These are phyloP conservation scores for Nephila pilipes DNA, from an alignment of 1,140 invertebrate species.

Conservation along the genomic window DNA sequence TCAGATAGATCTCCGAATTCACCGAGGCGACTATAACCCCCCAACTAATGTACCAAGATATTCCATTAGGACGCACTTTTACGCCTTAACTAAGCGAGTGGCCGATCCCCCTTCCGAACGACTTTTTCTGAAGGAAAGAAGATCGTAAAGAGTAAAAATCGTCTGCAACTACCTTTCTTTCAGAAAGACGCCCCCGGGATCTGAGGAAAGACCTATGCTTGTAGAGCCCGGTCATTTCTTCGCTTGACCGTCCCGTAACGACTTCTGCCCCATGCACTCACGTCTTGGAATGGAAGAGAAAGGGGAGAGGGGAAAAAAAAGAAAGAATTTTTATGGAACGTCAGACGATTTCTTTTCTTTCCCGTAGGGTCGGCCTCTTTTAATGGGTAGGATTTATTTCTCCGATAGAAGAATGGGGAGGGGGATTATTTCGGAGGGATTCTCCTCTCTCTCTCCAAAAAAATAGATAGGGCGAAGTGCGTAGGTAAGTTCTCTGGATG, in stretches of 20 bases:
- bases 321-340: constrained; percentile 3
- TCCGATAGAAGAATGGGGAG: neutral
- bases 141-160: neutral
- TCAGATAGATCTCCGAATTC: too few relatives aligned
- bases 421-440: neutral
- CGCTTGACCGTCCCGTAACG: neutral
- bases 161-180: neutral
- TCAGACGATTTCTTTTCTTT: constrained; percentile 19
- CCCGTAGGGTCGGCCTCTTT: constrained; percentile 11
- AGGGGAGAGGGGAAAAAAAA: neutral
- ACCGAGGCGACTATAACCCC: too few relatives aligned
- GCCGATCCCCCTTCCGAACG: neutral
- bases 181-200: neutral
- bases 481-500: neutral
- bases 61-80: too few relatives aligned
- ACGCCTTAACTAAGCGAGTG: neutral
- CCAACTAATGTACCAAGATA: too few relatives aligned
- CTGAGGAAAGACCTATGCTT: neutral
- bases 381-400: constrained; percentile 30
- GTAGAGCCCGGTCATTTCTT: neutral
- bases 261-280: neutral
- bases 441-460: neutral
- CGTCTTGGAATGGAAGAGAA: neutral
- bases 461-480: neutral
- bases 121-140: neutral